Conservation (phyloP, 92 coral and sea anemone genomes). For the Bergia sp. region DNA sequence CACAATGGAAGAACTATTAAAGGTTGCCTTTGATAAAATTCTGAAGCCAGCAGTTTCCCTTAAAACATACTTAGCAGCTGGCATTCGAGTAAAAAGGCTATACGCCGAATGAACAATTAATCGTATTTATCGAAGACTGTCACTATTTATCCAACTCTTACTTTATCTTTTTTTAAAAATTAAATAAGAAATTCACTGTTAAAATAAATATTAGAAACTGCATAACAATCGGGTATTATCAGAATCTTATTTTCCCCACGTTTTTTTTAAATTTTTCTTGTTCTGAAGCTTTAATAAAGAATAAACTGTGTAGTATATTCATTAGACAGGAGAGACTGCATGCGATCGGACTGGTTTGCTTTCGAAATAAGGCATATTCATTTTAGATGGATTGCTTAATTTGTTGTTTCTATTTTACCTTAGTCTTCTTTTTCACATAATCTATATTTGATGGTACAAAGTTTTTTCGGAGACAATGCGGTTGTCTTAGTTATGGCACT, state of each 20-base stretch:
- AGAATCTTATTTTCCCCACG: background rate
- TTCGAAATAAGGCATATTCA: background rate
- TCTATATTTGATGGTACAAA: background rate
- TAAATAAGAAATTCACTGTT: background rate
- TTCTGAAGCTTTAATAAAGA: background rate
- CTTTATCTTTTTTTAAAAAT: too few relatives aligned
- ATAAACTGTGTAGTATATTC: too few relatives aligned
- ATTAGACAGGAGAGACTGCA: too few relatives aligned
- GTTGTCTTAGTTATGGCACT: constrained; percentile 13
- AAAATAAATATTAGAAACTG: background rate
- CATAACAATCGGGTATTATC: background rate
- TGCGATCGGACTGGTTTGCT: too few relatives aligned
- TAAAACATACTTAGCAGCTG: constrained; percentile 22
- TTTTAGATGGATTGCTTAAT: too few relatives aligned
- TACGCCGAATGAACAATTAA: background rate
- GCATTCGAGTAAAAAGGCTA: constrained; percentile 6
- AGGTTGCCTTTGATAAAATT: background rate
- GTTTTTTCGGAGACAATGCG: background rate
- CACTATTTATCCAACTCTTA: background rate
- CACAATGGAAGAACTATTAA: background rate
- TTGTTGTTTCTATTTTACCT: background rate
- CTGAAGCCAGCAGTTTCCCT: background rate
- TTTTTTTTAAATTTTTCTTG: too few relatives aligned
- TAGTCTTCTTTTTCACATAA: background rate
- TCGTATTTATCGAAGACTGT: background rate